Conservation (phyloP, 2,888 invertebrate species). For the Latheticus oryzae region DNA sequence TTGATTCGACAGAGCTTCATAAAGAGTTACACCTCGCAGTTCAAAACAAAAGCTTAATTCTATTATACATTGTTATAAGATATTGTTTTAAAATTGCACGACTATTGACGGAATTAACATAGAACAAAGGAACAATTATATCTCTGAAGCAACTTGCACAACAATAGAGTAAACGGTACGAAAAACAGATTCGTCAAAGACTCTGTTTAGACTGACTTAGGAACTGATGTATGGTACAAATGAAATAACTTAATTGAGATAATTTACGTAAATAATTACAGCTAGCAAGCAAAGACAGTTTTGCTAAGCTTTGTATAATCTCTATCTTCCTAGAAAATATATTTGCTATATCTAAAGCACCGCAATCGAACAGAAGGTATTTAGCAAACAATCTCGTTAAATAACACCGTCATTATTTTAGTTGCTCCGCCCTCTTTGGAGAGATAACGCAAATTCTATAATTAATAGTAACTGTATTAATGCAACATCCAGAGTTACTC, state of each 20-base stretch:
- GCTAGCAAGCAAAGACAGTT: slow-evolving; percentile 9
- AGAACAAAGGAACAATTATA: slow-evolving; percentile 29
- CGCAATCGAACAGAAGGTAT: slow-evolving; percentile 43
- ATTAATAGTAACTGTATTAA: slow-evolving; percentile 50
- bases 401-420: slow-evolving; percentile 48
- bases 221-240: slow-evolving; percentile 20
- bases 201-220: slow-evolving; percentile 22
- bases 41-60: slow-evolving; percentile 19
- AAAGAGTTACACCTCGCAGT: too few relatives aligned
- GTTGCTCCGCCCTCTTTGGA: slow-evolving; percentile 41
- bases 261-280: slow-evolving; percentile 28
- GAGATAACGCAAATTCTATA: slow-evolving; percentile 52
- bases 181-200: slow-evolving; percentile 32
- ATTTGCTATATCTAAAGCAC: slow-evolving; percentile 33
- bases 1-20: too few relatives aligned
- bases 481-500: slow-evolving; percentile 20
- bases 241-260: slow-evolving; percentile 25
- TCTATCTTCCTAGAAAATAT: slow-evolving; percentile 14
- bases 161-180: slow-evolving; percentile 25
- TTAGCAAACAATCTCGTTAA: slow-evolving; percentile 41
- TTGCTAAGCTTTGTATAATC: slow-evolving; percentile 10
- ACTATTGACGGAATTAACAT: slow-evolving; percentile 30
- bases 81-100: slow-evolving; percentile 30
- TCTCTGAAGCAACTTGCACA: slow-evolving; percentile 18
- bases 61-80: slow-evolving; percentile 12